phyloP scores from a whole-genome alignment of 1,140 invertebrate species.

The Cotesia glomerata region DNA sequence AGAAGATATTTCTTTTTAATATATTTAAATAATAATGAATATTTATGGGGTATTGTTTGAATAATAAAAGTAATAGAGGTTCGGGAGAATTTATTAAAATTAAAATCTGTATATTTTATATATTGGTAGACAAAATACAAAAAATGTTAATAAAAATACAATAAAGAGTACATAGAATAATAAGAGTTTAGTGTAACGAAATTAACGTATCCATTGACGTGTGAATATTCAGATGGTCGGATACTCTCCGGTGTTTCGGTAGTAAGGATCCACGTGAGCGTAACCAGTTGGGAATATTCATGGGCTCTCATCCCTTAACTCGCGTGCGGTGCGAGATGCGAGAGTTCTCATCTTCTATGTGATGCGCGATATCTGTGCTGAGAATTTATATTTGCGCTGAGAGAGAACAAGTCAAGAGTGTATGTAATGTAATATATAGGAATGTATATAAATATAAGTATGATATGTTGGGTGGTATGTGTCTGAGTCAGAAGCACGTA shows the following conservation, averaged over 20 bases:
- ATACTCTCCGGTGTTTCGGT: background rate
- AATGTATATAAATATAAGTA: background rate
- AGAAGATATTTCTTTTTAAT: too few species aligned
- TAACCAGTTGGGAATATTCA: conserved; percentile 4
- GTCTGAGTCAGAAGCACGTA: background rate
- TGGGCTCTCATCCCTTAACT: background rate
- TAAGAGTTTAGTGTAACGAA: background rate
- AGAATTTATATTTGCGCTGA: too few species aligned
- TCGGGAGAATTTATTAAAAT: too few species aligned
- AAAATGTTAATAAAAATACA: background rate
- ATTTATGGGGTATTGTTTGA: too few species aligned
- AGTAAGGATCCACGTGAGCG: background rate
- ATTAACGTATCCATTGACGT: conserved; percentile 1
- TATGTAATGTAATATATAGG: background rate
- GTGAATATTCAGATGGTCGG: background rate
- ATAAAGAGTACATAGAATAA: background rate
- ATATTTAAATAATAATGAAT: too few species aligned
- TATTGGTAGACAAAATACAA: background rate
- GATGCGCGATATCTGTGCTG: too few species aligned
- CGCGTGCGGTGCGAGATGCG: background rate
- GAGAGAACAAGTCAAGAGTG: too few species aligned
- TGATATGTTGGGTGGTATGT: background rate
- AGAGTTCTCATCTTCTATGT: background rate
- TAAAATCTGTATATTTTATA: too few species aligned
- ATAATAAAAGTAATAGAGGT: too few species aligned